Base-by-base conservation (phyloP, 1,140 invertebrate species). In the Drosophila pallidifrons region DNA sequence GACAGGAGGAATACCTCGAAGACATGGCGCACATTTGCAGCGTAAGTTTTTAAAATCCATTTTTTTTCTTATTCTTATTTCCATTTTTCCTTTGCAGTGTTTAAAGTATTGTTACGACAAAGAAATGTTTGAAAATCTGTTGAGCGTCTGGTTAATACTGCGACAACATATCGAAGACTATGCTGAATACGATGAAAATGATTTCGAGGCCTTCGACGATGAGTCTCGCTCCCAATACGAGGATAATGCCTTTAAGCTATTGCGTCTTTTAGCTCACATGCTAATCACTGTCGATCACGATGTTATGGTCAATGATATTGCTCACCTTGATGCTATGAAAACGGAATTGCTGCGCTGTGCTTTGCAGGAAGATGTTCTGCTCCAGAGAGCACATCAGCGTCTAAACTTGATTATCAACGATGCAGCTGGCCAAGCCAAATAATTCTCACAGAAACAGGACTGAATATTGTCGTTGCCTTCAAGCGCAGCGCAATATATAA, bases 21-120 rank as follows among this genome's bases (percentile, higher is more conserved):
- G 92, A 86, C 45, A n/a, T 92, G 49, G 89, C 86, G 10, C 89
- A 92, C 58, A 79, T 92, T 38, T 82, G 88, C 43, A 81, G 78
- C 55, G 90, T 91, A 54, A 79, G 81, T 49, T 47, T 43, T 15
- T 1, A 0, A 7, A 7, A 10, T 0, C 0, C 5, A 0, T 0
- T 6, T 1, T 0, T 13, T 6, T 10, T 46, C 0, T 1, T 5
- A 25, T n/a, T n/a, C 3, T 4, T n/a, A 49, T 46, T 7, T 7
- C 5, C 1, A 25, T 0, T 28, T 16, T 59, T 28, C 0, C 1
- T 5, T 46, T 68, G 1, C 55, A 88, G 83, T 87, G 83, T 7
- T 60, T 88, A 0, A 89, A 89, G 51, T 83, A 89, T 61, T 70
- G 52, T 4, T 88, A 88, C 65, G 66, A 88, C 25, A 83, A 63